phyloP scores from a whole-genome alignment of 2,797 vertebrate genomes.

The Pelochelys cantorii region DNA sequence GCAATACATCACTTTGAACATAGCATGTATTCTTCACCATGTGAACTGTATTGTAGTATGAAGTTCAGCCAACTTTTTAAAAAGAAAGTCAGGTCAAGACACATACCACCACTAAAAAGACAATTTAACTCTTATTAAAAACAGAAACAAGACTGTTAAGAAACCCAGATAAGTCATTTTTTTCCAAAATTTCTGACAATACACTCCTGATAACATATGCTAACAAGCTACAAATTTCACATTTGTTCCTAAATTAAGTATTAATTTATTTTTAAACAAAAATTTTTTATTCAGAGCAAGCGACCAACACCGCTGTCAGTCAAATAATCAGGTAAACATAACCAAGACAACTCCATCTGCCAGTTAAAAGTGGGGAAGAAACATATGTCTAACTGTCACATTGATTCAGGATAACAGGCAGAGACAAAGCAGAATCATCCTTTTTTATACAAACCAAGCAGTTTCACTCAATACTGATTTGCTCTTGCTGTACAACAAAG shows the following conservation, averaged over 20 bases:
- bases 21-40: fast-evolving
- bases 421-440: constrained; percentile 65
- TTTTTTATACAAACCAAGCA: constrained; percentile 63
- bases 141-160: neutral
- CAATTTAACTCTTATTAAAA: neutral
- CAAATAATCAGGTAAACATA: constrained; percentile 60
- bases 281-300: constrained; percentile 52
- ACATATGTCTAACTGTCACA: constrained; percentile 78
- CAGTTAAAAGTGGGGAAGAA: constrained; percentile 68
- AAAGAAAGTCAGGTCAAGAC: neutral
- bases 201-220: neutral
- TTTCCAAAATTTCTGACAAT: neutral
- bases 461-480: constrained; percentile 59
- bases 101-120: neutral
- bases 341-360: constrained; percentile 75
- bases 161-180: neutral
- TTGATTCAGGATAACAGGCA: constrained; percentile 52
- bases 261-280: constrained; percentile 4
- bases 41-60: neutral
- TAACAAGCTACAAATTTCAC: neutral
- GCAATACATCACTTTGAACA: neutral
- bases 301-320: constrained; percentile 56
- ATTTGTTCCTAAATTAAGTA: neutral
- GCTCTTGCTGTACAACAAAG: neutral
- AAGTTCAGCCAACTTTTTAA: neutral